phyloP scores from a whole-genome alignment of 2,113 vertebrate species.

The Sinocyclocheilus rhinocerous region DNA sequence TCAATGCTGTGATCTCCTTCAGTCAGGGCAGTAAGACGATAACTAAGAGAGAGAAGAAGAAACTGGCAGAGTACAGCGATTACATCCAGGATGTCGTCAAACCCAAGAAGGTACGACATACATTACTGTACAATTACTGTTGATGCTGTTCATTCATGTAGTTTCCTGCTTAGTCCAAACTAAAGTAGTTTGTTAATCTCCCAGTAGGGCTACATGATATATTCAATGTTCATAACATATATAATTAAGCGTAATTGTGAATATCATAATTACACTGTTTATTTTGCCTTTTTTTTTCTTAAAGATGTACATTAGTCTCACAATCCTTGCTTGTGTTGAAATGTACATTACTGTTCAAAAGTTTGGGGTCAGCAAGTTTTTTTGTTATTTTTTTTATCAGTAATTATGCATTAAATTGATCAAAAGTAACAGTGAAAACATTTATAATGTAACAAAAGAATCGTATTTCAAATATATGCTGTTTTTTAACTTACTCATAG shows the following conservation, averaged over 20 bases:
- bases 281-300: background rate
- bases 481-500: no score
- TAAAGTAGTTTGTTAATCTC: background rate
- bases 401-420: no score
- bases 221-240: no score
- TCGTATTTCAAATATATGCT: no score
- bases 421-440: no score
- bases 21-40: conserved; percentile 72
- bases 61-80: conserved; percentile 69
- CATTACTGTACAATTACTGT: no score
- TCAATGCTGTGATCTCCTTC: conserved; percentile 39
- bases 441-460: no score
- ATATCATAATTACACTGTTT: background rate
- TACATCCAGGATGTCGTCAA: conserved; percentile 76
- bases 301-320: background rate
- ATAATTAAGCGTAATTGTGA: background rate
- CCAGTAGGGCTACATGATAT: no score
- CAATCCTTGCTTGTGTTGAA: background rate
- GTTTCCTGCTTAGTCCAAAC: background rate
- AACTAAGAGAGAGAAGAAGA: conserved; percentile 77
- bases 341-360: no score
- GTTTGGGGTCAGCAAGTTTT: no score
- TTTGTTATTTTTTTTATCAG: no score
- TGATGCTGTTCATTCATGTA: background rate
- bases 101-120: conserved; percentile 73